These are phyloP conservation scores for Camponotus floridanus DNA, from an alignment of 1,140 invertebrate species.

Conservation along the genomic window DNA sequence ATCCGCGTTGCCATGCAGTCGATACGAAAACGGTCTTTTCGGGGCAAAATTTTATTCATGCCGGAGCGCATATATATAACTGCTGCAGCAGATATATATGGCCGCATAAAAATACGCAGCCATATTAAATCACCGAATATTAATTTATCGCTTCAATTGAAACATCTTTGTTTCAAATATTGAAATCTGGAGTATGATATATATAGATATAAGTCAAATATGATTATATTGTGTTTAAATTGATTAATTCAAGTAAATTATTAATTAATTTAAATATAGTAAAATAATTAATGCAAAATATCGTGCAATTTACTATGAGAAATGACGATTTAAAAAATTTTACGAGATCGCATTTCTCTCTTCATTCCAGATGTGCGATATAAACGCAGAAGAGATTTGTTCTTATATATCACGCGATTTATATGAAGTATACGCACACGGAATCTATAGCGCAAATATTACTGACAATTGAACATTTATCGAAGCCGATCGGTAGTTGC, in stretches of 20 bases:
- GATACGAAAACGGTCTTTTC: constrained; percentile 40
- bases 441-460: constrained; percentile 37
- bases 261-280: neutral
- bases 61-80: constrained; percentile 36
- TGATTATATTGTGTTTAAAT: neutral
- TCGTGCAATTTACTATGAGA: neutral
- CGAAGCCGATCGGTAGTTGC: constrained; percentile 17
- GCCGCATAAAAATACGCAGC: constrained; percentile 40
- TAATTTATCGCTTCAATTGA: constrained; percentile 19
- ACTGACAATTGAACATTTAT: constrained; percentile 50
- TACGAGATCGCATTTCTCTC: neutral
- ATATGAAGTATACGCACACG: neutral
- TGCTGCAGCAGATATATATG: constrained; percentile 57
- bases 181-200: neutral
- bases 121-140: constrained; percentile 32
- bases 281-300: neutral
- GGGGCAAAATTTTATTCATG: constrained; percentile 48
- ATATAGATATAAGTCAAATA: neutral
- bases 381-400: neutral
- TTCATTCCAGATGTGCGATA: neutral
- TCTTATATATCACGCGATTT: neutral
- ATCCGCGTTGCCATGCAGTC: constrained; percentile 13
- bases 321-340: constrained; percentile 3
- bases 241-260: neutral
- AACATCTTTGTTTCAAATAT: constrained; percentile 23